Conservation (phyloP, 2,888 invertebrate genomes). For the Priocnemis perturbator region DNA sequence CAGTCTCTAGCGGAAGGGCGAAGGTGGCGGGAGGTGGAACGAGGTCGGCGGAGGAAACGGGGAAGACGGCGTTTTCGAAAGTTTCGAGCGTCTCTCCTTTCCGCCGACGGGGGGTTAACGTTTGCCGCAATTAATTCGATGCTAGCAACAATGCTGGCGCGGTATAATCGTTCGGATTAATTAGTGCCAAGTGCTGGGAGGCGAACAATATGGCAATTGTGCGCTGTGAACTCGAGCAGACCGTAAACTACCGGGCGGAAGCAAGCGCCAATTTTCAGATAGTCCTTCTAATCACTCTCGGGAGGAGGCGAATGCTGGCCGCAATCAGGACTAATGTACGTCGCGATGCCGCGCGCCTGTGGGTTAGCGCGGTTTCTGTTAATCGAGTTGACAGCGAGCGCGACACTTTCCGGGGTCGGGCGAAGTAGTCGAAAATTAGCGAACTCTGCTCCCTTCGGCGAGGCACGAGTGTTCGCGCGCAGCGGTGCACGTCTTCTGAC, state of each 20-base stretch:
- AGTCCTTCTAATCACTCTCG: conserved; percentile 31
- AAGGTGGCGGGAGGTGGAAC: too few species aligned
- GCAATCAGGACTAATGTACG: conserved; percentile 22
- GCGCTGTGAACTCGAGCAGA: conserved; percentile 3
- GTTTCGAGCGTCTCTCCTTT: conserved; percentile 32
- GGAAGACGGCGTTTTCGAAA: conserved; percentile 20
- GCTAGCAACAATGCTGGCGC: conserved; percentile 63
- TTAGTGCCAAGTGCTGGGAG: conserved; percentile 61
- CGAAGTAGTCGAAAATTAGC: too few species aligned
- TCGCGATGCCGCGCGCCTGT: conserved; percentile 7
- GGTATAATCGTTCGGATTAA: conserved; percentile 70
- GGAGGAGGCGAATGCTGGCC: neutral
- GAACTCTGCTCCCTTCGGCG: too few species aligned
- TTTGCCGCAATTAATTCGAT: conserved; percentile 65
- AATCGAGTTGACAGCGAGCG: neutral
- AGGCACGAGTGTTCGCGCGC: too few species aligned
- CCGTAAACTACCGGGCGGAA: conserved; percentile 19
- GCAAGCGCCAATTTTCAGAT: conserved; percentile 37
- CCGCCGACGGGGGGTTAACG: conserved; percentile 32
- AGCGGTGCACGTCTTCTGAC: too few species aligned
- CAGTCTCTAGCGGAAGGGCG: too few species aligned
- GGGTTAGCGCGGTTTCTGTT: neutral
- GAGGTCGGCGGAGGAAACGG: too few species aligned
- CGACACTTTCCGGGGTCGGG: too few species aligned
- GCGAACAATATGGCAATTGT: conserved; percentile 27